Evolutionary conservation across 2,888 invertebrate genomes (phyloP).

Genomic region (Drosophila glabriapex): DNA sequence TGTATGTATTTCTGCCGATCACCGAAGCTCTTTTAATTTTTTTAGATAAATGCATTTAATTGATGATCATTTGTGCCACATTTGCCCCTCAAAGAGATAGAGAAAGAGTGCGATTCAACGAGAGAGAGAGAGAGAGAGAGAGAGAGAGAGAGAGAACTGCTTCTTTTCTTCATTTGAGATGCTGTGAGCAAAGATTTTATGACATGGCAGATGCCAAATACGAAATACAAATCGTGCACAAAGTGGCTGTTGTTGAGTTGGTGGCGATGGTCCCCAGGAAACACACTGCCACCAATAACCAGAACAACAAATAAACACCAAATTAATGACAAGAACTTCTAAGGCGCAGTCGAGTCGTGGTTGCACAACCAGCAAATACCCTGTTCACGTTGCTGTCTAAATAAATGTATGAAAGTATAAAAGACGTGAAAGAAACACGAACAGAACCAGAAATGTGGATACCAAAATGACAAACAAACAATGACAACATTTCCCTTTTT

Average conservation of each 20-base stretch:
- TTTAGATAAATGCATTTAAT: neutral
- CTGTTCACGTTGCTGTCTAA: neutral
- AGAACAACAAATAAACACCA: constrained; percentile 18
- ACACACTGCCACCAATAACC: constrained; percentile 17
- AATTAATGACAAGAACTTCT: constrained; percentile 10
- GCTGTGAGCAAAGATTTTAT: constrained; percentile 25
- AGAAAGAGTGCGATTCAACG: neutral
- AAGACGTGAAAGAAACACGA: too few relatives aligned
- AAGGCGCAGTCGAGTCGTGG: neutral
- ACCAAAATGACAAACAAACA: neutral
- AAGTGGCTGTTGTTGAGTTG: neutral
- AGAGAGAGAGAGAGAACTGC: neutral
- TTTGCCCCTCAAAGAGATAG: neutral
- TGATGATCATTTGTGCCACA: neutral
- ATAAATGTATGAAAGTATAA: too few relatives aligned
- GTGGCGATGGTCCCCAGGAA: constrained; percentile 37
- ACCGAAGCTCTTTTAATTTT: neutral
- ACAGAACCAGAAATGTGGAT: neutral
- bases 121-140: neutral
- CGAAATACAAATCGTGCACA: neutral
- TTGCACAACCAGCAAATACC: neutral
- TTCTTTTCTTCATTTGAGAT: neutral
- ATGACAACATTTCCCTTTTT: neutral
- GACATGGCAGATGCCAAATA: constrained; percentile 39
- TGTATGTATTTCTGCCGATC: neutral